Conservation (phyloP, 2,888 invertebrate species). For the Volucella inflata region DNA sequence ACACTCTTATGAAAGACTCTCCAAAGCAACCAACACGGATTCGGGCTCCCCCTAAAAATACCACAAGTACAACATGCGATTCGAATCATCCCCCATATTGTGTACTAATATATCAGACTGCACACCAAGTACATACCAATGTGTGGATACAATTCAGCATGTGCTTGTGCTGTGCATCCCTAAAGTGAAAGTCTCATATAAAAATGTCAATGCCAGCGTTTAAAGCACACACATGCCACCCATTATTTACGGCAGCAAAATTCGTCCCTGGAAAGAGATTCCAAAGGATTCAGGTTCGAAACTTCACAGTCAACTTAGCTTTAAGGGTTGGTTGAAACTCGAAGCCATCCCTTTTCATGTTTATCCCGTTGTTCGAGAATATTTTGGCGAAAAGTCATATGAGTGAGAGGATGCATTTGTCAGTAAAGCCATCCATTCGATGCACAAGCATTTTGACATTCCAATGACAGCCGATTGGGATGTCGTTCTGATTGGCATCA, state of each 20-base stretch:
- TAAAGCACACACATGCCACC: conserved; percentile 69
- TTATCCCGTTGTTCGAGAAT: conserved; percentile 26
- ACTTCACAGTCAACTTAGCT: conserved; percentile 1
- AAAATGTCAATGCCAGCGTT: conserved; percentile 69
- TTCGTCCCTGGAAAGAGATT: background rate
- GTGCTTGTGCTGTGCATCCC: conserved; percentile 18
- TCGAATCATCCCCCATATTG: conserved; percentile 32
- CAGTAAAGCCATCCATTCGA: conserved; percentile 15
- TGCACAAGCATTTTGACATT: conserved; percentile 65
- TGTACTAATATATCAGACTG: background rate
- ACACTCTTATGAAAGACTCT: conserved; percentile 45
- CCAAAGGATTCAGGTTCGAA: no score
- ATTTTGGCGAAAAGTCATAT: conserved; percentile 48
- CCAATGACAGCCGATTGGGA: conserved; percentile 45
- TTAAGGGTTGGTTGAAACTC: background rate
- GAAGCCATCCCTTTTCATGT: conserved; percentile 59
- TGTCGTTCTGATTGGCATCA: conserved; percentile 52
- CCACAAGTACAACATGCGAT: conserved; percentile 25
- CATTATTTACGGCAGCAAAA: conserved; percentile 68
- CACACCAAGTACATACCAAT: background rate
- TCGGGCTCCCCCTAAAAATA: no score
- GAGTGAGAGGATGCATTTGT: conserved; percentile 65
- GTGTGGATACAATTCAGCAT: background rate
- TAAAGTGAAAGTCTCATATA: conserved; percentile 67
- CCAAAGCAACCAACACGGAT: conserved; percentile 3